phyloP scores from a whole-genome alignment of 2,888 invertebrate genomes.

The Drosophila trichaetosa region DNA sequence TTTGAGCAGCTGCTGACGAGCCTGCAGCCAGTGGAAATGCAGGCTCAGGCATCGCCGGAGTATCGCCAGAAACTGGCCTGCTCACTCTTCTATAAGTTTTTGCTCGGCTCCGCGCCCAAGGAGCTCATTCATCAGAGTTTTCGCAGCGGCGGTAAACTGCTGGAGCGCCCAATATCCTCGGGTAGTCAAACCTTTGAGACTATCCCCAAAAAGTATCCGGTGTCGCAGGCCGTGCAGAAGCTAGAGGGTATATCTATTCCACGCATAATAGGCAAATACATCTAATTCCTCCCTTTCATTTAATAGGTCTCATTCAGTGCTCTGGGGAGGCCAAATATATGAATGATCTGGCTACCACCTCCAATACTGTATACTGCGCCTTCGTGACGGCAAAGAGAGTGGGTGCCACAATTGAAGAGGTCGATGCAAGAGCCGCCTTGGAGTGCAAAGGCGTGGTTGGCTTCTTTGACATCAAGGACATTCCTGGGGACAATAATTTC shows the following conservation, averaged over 20 bases:
- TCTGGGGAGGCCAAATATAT: slow-evolving; percentile 92
- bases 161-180: slow-evolving; percentile 88
- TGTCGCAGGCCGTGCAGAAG: slow-evolving; percentile 91
- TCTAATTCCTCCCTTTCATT: not conserved
- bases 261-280: rapidly evolving
- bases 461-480: slow-evolving; percentile 87
- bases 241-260: slow-evolving; percentile 87
- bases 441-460: slow-evolving; percentile 87
- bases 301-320: slow-evolving; percentile 86
- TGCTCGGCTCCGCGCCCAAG: slow-evolving; percentile 87
- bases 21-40: slow-evolving; percentile 87
- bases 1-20: slow-evolving; percentile 87
- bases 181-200: slow-evolving; percentile 90
- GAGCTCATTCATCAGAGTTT: slow-evolving; percentile 71
- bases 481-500: slow-evolving; percentile 85
- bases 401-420: slow-evolving; percentile 85
- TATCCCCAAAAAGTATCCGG: slow-evolving; percentile 89
- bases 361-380: slow-evolving; percentile 86
- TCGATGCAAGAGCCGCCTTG: slow-evolving; percentile 86
- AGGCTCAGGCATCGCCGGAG: slow-evolving; percentile 89
- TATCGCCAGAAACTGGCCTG: slow-evolving; percentile 90
- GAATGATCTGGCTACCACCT: slow-evolving; percentile 89
- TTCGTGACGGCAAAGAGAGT: slow-evolving; percentile 88
- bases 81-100: slow-evolving; percentile 91
- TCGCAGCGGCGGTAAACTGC: slow-evolving; percentile 83